A percentile compares a stretch with the other conserved stretches of the same genome.
Conservation (phyloP, 2,888 invertebrate species). For the Rhagonycha fulva region DNA sequence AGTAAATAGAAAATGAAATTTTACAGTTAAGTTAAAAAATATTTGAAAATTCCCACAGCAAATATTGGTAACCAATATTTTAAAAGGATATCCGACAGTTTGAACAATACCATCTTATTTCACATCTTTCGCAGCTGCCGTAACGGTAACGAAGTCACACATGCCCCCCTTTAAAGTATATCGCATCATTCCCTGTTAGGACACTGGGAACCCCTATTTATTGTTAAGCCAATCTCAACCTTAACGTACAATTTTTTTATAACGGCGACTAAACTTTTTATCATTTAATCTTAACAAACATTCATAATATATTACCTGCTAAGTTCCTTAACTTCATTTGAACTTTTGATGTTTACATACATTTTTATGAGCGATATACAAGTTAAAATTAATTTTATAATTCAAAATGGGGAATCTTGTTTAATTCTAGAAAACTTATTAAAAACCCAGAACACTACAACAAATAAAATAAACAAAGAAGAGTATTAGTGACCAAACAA, state of each 20-base stretch:
- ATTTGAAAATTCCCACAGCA: background rate
- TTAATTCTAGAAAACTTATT: background rate
- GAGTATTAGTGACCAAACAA: background rate
- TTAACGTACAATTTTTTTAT: background rate
- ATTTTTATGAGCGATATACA: background rate
- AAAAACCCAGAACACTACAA: background rate
- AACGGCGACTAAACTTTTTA: background rate
- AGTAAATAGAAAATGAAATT: background rate
- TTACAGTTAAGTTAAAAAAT: background rate
- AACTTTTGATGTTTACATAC: background rate
- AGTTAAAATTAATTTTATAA: background rate
- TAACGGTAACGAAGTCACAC: slow-evolving; percentile 27
- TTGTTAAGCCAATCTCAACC: background rate
- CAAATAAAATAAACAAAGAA: background rate
- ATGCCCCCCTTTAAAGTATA: slow-evolving; percentile 8
- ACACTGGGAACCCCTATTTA: slow-evolving; percentile 5
- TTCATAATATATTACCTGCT: background rate
- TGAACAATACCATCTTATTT: background rate
- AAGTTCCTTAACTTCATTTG: too few relatives aligned
- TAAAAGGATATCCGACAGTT: background rate
- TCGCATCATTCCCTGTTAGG: slow-evolving; percentile 2
- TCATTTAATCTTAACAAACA: background rate
- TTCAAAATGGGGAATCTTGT: background rate
- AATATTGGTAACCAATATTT: background rate
- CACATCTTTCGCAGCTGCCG: slow-evolving; percentile 26